Conservation (phyloP, 1,140 invertebrate genomes). For the Dendrolimus kikuchii region DNA sequence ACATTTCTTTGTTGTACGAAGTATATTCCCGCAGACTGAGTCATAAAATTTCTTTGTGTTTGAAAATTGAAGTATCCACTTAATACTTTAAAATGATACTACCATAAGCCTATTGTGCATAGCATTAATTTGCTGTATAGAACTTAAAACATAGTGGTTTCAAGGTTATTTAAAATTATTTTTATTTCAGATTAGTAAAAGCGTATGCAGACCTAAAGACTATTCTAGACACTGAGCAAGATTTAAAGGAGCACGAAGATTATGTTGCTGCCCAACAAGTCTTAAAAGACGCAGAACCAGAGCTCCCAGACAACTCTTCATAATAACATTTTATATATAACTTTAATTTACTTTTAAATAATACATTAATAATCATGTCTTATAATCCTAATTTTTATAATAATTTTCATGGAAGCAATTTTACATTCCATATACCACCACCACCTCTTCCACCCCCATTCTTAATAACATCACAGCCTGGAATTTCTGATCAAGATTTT, state of each 20-base stretch:
- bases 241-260: slow-evolving; percentile 83
- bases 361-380: slow-evolving; percentile 53
- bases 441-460: slow-evolving; percentile 25
- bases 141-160: neutral
- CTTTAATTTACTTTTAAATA: slow-evolving; percentile 30
- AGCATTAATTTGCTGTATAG: too few relatives aligned
- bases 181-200: slow-evolving; percentile 76
- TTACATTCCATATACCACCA: slow-evolving; percentile 54
- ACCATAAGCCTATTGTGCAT: too few relatives aligned
- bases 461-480: slow-evolving; percentile 19
- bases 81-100: too few relatives aligned
- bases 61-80: too few relatives aligned
- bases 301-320: slow-evolving; percentile 59
- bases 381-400: slow-evolving; percentile 50
- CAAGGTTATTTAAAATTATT: neutral
- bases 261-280: slow-evolving; percentile 80
- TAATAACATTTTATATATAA: slow-evolving; percentile 30
- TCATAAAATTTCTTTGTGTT: too few relatives aligned
- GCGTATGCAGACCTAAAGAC: slow-evolving; percentile 85
- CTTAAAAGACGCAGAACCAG: slow-evolving; percentile 80
- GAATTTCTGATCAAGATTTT: slow-evolving; percentile 41
- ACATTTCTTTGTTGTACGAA: slow-evolving; percentile 6
- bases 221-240: slow-evolving; percentile 81
- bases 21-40: too few relatives aligned
- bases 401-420: slow-evolving; percentile 35